Evolutionary conservation across 2,888 invertebrate species (phyloP).

Genomic region (Ennomos erosarius): DNA sequence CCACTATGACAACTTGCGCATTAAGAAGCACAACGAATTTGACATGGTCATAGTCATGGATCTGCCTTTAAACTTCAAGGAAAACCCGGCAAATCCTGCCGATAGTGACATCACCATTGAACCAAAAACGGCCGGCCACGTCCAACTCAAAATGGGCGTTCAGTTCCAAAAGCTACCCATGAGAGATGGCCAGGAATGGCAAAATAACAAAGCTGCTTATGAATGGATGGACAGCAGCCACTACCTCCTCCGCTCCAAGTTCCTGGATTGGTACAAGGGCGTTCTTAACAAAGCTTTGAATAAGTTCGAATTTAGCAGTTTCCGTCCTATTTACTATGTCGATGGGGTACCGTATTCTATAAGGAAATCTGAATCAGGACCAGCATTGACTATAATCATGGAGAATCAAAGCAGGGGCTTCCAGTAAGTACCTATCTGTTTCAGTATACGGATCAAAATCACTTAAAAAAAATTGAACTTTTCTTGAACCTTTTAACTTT

Average conservation of each 20-base stretch:
- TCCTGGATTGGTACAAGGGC: conserved; percentile 83
- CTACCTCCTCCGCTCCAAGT: conserved; percentile 73
- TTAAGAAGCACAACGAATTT: conserved; percentile 85
- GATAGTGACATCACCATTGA: conserved; percentile 69
- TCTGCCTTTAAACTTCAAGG: conserved; percentile 69
- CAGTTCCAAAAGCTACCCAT: conserved; percentile 60
- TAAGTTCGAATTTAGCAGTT: conserved; percentile 41
- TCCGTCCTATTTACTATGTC: conserved; percentile 43
- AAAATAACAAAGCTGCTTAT: conserved; percentile 63
- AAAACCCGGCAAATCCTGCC: conserved; percentile 41
- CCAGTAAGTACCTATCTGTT: conserved; percentile 25
- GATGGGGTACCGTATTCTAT: conserved; percentile 69
- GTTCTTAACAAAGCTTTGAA: conserved; percentile 73
- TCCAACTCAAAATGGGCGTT: conserved; percentile 68
- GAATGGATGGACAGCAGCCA: conserved; percentile 68
- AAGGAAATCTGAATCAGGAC: conserved; percentile 67
- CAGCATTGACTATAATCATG: conserved; percentile 83
- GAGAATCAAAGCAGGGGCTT: conserved; percentile 50
- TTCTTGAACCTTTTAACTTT: conserved; percentile 19
- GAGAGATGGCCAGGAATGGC: conserved; percentile 57
- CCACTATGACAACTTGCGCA: conserved; percentile 84
- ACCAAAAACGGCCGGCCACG: conserved; percentile 71
- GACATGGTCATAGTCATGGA: conserved; percentile 85
- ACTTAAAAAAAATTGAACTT: too few species aligned
- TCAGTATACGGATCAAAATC: too few species aligned